phyloP scores from a whole-genome alignment of 2,113 vertebrate species.

The Ancistrus triradiatus region DNA sequence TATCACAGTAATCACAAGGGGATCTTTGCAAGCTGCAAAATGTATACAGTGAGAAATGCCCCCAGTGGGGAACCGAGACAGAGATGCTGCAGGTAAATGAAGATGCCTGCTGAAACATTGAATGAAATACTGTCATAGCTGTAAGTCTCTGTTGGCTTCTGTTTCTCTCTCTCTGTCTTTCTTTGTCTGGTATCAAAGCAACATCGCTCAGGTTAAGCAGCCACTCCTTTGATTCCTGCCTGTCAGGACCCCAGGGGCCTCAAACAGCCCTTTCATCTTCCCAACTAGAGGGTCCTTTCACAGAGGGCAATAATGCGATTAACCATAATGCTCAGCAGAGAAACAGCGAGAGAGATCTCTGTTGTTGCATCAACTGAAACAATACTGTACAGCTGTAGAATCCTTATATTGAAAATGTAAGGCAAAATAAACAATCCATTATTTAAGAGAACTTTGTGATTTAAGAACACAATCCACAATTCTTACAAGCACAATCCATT shows the following conservation, averaged over 20 bases:
- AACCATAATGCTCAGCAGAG: constrained; percentile 43
- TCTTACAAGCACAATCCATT: no score
- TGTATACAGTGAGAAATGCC: constrained; percentile 19
- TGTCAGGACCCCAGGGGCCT: constrained; percentile 45
- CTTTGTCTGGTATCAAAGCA: not conserved
- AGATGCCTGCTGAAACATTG: constrained; percentile 45
- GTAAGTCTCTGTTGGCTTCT: constrained; percentile 9
- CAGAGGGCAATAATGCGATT: constrained; percentile 50
- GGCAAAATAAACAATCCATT: no score
- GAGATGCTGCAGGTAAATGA: constrained; percentile 37
- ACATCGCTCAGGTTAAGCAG: constrained; percentile 34
- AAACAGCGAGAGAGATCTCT: constrained; percentile 42
- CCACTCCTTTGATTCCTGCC: constrained; percentile 44
- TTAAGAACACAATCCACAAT: no score
- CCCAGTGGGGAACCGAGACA: constrained; percentile 34
- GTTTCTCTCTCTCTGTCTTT: constrained; percentile 17
- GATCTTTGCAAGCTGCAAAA: constrained; percentile 4
- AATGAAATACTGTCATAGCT: constrained; percentile 44
- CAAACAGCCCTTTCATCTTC: constrained; percentile 47
- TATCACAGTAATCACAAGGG: constrained; percentile 1
- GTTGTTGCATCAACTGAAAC: no score
- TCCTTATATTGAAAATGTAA: no score
- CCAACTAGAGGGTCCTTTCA: constrained; percentile 42
- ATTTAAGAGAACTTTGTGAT: no score
- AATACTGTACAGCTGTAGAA: no score